phyloP scores from a whole-genome alignment of 2,888 invertebrate species.

The Embidobia sp. region DNA sequence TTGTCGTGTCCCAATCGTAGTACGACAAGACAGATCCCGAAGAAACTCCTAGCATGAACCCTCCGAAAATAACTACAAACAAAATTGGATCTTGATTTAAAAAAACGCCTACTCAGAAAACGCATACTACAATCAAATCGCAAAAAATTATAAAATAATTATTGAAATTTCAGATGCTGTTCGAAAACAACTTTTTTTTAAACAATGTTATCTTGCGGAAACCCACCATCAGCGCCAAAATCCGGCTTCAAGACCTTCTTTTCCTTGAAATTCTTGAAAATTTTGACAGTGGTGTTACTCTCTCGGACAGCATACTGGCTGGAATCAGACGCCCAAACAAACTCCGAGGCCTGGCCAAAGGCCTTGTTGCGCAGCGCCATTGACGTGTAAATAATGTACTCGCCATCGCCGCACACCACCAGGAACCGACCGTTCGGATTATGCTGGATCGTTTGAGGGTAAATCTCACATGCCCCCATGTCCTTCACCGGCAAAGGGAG shows the following conservation, averaged over 20 bases:
- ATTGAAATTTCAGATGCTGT: too few species aligned
- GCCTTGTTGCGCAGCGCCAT: slow-evolving; percentile 99
- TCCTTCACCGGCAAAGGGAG: slow-evolving; percentile 97
- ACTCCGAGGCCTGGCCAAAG: slow-evolving; percentile 98
- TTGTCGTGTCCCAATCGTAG: slow-evolving; percentile 98
- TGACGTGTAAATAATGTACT: slow-evolving; percentile 99
- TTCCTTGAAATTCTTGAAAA: slow-evolving; percentile 99
- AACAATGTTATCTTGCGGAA: too few species aligned
- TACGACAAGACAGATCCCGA: slow-evolving; percentile 94
- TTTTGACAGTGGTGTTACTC: slow-evolving; percentile 93
- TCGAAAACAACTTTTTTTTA: not conserved
- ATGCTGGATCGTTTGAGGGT: slow-evolving; percentile 98
- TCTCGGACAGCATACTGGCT: slow-evolving; percentile 96
- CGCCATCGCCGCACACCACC: slow-evolving; percentile 99
- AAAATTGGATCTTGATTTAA: too few species aligned
- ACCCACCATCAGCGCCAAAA: slow-evolving; percentile 94
- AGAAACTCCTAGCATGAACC: slow-evolving; percentile 93
- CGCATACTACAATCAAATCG: too few species aligned
- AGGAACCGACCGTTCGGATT: slow-evolving; percentile 97
- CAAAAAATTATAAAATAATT: too few species aligned
- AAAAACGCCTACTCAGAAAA: not conserved
- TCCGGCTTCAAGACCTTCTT: slow-evolving; percentile 97
- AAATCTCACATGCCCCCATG: slow-evolving; percentile 99
- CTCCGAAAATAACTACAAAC: slow-evolving; percentile 91
- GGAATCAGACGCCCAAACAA: slow-evolving; percentile 99